These are phyloP conservation scores for Noctuana brunneofusca DNA, from an alignment of 2,888 invertebrate genomes.

Conservation along the genomic window DNA sequence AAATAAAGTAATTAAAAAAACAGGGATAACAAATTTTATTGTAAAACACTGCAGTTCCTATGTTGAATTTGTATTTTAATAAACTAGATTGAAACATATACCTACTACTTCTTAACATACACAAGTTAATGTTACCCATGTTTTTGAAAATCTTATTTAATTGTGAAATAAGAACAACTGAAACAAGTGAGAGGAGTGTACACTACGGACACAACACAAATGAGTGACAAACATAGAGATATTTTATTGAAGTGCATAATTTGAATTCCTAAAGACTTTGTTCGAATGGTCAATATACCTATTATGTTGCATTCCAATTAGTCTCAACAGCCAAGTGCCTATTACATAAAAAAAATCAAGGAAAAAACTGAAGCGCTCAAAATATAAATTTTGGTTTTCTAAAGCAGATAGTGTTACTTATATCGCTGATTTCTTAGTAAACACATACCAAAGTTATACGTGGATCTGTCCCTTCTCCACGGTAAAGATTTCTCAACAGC, in stretches of 20 bases:
- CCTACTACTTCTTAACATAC: too few species aligned
- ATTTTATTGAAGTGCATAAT: constrained; percentile 7
- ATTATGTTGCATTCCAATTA: not conserved
- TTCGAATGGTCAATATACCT: constrained; percentile 18
- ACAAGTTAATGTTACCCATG: too few species aligned
- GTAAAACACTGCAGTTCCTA: too few species aligned
- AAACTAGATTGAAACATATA: too few species aligned
- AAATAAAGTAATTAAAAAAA: not conserved
- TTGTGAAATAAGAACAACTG: not conserved
- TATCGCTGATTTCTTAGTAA: constrained; percentile 52
- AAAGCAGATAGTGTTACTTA: constrained; percentile 54
- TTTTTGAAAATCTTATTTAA: not conserved
- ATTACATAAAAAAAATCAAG: not conserved
- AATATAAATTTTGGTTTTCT: constrained; percentile 55
- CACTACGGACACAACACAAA: constrained; percentile 21
- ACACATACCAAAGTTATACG: constrained; percentile 88
- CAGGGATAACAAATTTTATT: not conserved
- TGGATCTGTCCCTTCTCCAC: constrained; percentile 91
- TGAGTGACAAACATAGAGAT: constrained; percentile 2
- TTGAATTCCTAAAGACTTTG: not conserved
- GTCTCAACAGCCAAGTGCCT: not conserved
- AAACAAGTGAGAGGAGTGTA: constrained; percentile 1
- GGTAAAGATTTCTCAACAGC: constrained; percentile 92
- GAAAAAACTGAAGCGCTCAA: constrained; percentile 20
- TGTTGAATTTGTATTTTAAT: not conserved